phyloP scores from a whole-genome alignment of 2,113 vertebrate genomes.

The Myiozetetes cayanensis region DNA sequence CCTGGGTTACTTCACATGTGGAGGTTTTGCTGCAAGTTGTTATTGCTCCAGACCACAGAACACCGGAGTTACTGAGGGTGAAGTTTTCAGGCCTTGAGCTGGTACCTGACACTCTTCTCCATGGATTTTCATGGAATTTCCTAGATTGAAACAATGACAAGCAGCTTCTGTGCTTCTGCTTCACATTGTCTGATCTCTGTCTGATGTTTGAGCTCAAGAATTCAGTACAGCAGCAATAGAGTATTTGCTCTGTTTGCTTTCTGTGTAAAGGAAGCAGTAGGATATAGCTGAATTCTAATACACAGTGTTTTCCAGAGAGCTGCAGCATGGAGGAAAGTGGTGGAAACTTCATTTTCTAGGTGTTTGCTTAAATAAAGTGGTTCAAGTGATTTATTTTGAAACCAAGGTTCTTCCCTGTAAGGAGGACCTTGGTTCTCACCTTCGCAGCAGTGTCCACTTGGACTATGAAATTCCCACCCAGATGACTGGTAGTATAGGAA shows the following conservation, averaged over 20 bases:
- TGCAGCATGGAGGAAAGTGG: not conserved
- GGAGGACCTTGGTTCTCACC: not conserved
- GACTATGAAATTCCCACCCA: not conserved
- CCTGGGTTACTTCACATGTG: not conserved
- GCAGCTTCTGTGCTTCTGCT: not conserved
- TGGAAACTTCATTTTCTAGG: not conserved
- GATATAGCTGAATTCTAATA: not conserved
- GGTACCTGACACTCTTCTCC: not conserved
- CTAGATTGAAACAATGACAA: not conserved
- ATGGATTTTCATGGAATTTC: not conserved
- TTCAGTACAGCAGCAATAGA: not conserved
- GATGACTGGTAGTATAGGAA: not conserved
- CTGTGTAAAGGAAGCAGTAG: not conserved
- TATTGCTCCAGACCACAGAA: not conserved
- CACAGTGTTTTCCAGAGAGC: not conserved
- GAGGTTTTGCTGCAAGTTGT: not conserved
- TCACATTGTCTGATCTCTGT: rapidly evolving
- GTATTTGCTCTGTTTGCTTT: not conserved
- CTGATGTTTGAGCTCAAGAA: not conserved
- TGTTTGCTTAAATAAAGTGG: not conserved
- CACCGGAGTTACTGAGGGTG: not conserved
- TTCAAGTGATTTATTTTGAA: not conserved
- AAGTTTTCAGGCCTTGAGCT: not conserved
- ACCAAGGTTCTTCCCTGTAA: not conserved
- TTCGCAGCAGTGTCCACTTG: not conserved